These are phyloP conservation scores for Cremastinae sp. DNA, from an alignment of 2,888 invertebrate genomes.

Conservation along the genomic window DNA sequence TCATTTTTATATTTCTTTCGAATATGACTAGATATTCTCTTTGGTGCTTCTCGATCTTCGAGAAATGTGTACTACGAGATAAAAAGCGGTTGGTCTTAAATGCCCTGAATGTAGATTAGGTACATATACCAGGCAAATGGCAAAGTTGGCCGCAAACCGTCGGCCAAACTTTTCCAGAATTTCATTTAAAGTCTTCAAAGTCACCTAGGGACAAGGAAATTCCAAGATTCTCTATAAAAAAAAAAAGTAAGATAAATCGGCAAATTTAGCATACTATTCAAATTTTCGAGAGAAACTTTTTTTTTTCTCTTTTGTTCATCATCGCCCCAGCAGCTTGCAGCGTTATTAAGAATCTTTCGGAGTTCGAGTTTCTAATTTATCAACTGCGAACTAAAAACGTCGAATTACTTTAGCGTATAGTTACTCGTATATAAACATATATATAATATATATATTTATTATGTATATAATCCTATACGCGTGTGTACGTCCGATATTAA, in stretches of 20 bases:
- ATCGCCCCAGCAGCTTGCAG: conserved; percentile 15
- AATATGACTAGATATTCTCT: too few species aligned
- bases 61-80: too few species aligned
- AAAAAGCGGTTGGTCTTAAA: too few species aligned
- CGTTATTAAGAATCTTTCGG: conserved; percentile 12
- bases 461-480: conserved; percentile 10
- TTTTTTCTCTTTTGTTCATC: neutral
- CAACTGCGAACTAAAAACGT: conserved; percentile 15
- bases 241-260: neutral
- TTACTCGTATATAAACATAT: conserved; percentile 35
- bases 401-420: conserved; percentile 17
- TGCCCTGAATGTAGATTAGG: too few species aligned
- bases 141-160: neutral
- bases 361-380: conserved; percentile 15
- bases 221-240: neutral
- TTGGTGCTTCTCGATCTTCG: too few species aligned
- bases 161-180: neutral
- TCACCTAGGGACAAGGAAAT: neutral
- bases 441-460: conserved; percentile 19
- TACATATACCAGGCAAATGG: too few species aligned
- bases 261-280: neutral
- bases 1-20: too few species aligned
- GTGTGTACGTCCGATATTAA: conserved; percentile 29
- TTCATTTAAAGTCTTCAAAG: conserved; percentile 1
- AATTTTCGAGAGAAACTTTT: neutral